phyloP scores from a whole-genome alignment of 1,140 invertebrate genomes.

The Formica exsecta region DNA sequence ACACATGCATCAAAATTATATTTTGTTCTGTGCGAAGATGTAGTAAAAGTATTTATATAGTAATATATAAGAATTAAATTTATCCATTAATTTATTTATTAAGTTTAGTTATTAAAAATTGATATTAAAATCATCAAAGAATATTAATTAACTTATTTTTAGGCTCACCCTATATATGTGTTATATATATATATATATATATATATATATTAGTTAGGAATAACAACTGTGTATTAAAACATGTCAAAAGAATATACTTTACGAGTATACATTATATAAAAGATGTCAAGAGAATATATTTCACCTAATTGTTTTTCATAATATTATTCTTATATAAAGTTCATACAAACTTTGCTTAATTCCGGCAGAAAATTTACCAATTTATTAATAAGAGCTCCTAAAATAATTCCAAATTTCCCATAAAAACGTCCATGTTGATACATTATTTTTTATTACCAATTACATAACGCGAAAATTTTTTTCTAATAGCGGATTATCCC shows the following conservation, averaged over 20 bases:
- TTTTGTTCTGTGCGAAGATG: background rate
- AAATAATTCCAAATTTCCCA: slow-evolving; percentile 7
- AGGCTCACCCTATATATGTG: background rate
- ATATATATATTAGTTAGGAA: background rate
- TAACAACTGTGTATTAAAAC: background rate
- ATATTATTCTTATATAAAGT: background rate
- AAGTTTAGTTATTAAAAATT: background rate
- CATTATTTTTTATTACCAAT: background rate
- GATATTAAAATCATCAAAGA: background rate
- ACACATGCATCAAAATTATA: background rate
- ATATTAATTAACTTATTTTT: slow-evolving; percentile 6
- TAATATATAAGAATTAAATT: slow-evolving; percentile 10
- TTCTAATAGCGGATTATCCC: background rate
- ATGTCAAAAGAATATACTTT: slow-evolving; percentile 10
- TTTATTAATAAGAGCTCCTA: background rate
- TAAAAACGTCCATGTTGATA: background rate
- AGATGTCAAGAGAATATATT: slow-evolving; percentile 1
- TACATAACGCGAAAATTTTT: background rate
- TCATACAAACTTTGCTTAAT: background rate
- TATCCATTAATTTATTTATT: too few relatives aligned
- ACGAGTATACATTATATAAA: background rate
- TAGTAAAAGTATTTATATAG: background rate
- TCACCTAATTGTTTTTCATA: background rate
- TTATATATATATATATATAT: slow-evolving; percentile 6
- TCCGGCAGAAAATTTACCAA: background rate